phyloP scores from a whole-genome alignment of 2,888 invertebrate species.

The Metellina segmentata region DNA sequence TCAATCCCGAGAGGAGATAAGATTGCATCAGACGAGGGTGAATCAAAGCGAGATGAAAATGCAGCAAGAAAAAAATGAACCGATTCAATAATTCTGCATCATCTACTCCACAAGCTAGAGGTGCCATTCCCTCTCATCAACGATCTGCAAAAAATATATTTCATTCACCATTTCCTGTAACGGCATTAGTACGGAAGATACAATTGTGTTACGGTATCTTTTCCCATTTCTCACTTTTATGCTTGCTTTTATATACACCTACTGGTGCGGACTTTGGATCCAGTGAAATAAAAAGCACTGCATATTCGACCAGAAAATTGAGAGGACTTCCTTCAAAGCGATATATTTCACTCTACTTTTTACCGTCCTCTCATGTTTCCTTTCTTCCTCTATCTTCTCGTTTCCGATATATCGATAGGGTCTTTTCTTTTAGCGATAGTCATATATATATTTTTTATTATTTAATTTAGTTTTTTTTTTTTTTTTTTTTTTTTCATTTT shows the following conservation, averaged over 20 bases:
- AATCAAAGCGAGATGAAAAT: not conserved
- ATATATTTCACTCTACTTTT: not conserved
- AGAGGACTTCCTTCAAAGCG: slow-evolving; percentile 1
- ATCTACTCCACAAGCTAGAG: not conserved
- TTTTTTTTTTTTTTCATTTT: slow-evolving; percentile 10
- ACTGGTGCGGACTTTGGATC: not conserved
- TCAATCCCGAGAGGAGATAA: not conserved
- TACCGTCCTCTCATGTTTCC: not conserved
- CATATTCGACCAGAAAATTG: slow-evolving; percentile 27
- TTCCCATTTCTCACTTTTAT: not conserved
- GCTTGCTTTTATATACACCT: not conserved
- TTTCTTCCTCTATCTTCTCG: not conserved
- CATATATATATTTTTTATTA: not conserved
- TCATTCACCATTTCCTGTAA: not conserved
- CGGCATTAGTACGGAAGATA: not conserved
- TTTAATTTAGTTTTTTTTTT: not conserved
- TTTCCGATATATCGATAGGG: slow-evolving; percentile 56
- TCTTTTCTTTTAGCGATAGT: slow-evolving; percentile 36
- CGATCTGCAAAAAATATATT: not conserved
- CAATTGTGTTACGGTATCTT: not conserved
- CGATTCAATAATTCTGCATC: not conserved
- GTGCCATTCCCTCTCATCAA: not conserved
- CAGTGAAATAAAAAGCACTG: not conserved
- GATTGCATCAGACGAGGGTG: not conserved
- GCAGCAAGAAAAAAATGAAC: not conserved